Evolutionary conservation across 2,888 invertebrate species (phyloP).

Genomic region (Clitarchus hookeri): DNA sequence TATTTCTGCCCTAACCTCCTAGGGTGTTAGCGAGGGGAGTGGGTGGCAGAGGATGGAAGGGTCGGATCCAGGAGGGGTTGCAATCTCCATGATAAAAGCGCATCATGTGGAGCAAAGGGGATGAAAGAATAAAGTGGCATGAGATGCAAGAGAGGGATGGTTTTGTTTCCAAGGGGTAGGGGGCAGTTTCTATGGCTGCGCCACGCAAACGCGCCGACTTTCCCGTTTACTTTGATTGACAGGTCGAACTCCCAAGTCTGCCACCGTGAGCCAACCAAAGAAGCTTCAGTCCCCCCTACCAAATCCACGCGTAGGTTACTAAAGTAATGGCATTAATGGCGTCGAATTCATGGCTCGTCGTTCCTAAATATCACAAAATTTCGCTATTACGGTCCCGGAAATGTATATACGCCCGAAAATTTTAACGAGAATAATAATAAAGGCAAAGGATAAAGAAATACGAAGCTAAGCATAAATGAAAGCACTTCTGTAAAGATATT

Average conservation of each 20-base stretch:
- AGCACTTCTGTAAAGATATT: no score
- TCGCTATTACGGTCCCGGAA: no score
- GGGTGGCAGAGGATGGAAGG: background rate
- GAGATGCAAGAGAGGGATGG: conserved; percentile 23
- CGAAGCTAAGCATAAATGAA: no score
- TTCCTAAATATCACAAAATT: no score
- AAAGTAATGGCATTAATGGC: background rate
- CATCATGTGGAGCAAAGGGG: conserved; percentile 28
- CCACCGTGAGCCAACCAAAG: conserved; percentile 34
- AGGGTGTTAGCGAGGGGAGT: background rate
- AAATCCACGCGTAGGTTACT: background rate
- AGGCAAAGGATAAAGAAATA: no score
- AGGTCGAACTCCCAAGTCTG: conserved; percentile 18
- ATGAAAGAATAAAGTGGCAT: conserved; percentile 21
- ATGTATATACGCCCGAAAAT: no score
- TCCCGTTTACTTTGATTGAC: conserved; percentile 10
- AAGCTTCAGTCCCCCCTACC: conserved; percentile 28
- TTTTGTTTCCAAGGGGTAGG: background rate
- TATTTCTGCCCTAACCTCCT: conserved; percentile 3
- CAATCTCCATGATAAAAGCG: conserved; percentile 25
- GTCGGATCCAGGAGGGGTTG: background rate
- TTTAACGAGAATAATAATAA: no score
- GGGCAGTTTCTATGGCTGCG: conserved; percentile 12
- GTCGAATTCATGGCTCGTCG: background rate
- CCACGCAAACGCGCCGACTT: background rate